phyloP scores from a whole-genome alignment of 1,140 invertebrate genomes.

The Brachionus calyciflorus region DNA sequence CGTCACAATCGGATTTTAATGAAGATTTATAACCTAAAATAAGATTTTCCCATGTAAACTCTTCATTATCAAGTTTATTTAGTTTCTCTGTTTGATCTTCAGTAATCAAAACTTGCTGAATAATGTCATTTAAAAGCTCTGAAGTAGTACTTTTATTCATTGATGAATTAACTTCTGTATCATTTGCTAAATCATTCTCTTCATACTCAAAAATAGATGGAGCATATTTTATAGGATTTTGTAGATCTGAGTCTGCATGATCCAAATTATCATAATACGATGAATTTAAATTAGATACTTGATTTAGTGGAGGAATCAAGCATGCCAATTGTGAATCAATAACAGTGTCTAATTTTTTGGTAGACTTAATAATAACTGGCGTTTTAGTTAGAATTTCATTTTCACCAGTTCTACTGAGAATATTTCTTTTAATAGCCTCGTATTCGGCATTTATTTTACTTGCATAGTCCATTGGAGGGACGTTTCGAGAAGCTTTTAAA shows the following conservation, averaged over 20 bases:
- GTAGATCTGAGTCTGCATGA: neutral
- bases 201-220: neutral
- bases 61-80: slow-evolving; percentile 21
- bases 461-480: neutral
- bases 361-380: neutral
- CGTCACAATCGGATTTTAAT: neutral
- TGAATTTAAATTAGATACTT: slow-evolving; percentile 12
- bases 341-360: neutral
- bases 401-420: neutral
- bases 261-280: slow-evolving; percentile 30
- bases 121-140: slow-evolving; percentile 31
- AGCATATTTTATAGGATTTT: neutral
- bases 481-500: neutral
- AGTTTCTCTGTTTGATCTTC: slow-evolving; percentile 20
- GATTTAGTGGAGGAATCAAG: slow-evolving; percentile 1
- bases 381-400: neutral
- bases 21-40: neutral
- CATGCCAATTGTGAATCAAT: slow-evolving; percentile 1
- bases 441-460: slow-evolving; percentile 36
- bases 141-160: slow-evolving; percentile 17
- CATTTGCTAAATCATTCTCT: neutral
- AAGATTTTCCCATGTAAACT: slow-evolving; percentile 31
- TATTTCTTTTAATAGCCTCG: slow-evolving; percentile 15
- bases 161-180: neutral
- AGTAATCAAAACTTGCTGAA: slow-evolving; percentile 24